phyloP scores from a whole-genome alignment of 2,113 vertebrate genomes.

The Pomatorhinus ruficollis region DNA sequence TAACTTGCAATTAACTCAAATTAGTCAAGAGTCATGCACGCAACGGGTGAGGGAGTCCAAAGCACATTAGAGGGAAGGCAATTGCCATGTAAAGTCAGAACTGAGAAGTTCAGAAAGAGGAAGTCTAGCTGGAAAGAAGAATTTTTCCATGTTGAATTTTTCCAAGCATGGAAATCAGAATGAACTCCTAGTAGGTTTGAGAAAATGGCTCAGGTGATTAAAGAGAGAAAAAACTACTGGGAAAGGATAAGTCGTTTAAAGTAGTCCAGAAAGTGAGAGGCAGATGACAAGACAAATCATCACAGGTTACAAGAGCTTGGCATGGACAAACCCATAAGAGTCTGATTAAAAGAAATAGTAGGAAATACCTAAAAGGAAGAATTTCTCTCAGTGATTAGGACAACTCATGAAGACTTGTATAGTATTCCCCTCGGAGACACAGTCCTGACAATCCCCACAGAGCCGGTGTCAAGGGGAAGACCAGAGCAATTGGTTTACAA shows the following conservation, averaged over 20 bases:
- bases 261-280: neutral
- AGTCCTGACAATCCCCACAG: neutral
- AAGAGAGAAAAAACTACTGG: neutral
- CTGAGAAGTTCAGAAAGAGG: neutral
- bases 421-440: neutral
- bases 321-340: neutral
- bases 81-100: neutral
- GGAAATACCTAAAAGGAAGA: neutral
- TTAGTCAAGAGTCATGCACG: neutral
- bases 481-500: neutral
- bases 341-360: neutral
- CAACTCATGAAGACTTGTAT: neutral
- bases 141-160: neutral
- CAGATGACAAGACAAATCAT: neutral
- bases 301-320: neutral
- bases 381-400: neutral
- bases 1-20: constrained; percentile 50
- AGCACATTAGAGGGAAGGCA: neutral
- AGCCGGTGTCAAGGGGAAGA: neutral
- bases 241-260: neutral
- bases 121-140: neutral
- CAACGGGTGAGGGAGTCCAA: neutral
- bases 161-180: neutral
- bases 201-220: neutral
- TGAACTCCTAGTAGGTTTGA: neutral